A percentile compares a stretch with the other conserved stretches of the same genome.
Conservation (phyloP, 2,888 invertebrate species). For the Xestia sexstrigata region DNA sequence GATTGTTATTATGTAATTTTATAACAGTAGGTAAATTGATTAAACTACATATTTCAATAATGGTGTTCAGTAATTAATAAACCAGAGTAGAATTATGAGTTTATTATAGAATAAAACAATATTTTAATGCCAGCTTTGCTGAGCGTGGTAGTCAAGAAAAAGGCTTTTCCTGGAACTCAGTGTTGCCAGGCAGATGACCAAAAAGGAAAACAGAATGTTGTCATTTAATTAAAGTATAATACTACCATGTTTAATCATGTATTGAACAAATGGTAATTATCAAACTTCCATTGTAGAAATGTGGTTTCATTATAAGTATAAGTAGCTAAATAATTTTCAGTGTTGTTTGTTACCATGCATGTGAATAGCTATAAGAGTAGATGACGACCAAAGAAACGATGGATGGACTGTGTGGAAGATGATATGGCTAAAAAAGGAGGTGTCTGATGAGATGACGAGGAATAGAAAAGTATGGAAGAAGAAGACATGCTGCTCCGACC, state of each 20-base stretch:
- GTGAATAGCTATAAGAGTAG: background rate
- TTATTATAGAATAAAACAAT: too few relatives aligned
- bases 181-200: too few relatives aligned
- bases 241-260: too few relatives aligned
- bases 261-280: too few relatives aligned
- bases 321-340: background rate
- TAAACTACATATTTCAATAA: background rate
- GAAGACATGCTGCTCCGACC: background rate
- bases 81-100: too few relatives aligned
- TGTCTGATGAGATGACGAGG: background rate
- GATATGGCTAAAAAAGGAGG: background rate
- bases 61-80: too few relatives aligned
- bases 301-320: background rate
- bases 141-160: too few relatives aligned
- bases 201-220: too few relatives aligned
- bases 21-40: background rate
- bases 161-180: too few relatives aligned
- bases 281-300: background rate
- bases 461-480: background rate
- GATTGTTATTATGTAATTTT: background rate
- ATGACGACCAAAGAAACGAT: background rate
- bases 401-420: background rate
- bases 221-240: too few relatives aligned
- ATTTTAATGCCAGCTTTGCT: too few relatives aligned
- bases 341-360: background rate